phyloP scores from a whole-genome alignment of 2,888 invertebrate species.

The Yponomeuta plumbellus region DNA sequence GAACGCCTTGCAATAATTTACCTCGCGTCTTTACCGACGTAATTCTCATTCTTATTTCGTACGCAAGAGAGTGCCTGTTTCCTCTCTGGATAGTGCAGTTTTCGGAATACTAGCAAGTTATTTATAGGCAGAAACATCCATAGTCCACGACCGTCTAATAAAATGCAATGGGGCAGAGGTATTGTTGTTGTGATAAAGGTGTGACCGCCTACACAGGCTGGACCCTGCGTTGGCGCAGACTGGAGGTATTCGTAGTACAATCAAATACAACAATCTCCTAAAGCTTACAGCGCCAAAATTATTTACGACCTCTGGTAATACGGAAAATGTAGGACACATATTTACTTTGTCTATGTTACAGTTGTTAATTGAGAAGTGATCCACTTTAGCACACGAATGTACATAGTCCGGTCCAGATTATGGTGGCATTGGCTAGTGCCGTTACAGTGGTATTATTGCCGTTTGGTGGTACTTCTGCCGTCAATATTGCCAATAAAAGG shows the following conservation, averaged over 20 bases:
- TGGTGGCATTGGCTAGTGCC: background rate
- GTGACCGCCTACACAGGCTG: constrained; percentile 60
- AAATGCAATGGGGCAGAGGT: constrained; percentile 48
- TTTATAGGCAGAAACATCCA: background rate
- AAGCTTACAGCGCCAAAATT: background rate
- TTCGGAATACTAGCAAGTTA: constrained; percentile 3
- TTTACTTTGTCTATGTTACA: too few relatives aligned
- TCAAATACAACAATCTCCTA: background rate
- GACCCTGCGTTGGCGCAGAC: constrained; percentile 35
- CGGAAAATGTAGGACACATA: too few relatives aligned
- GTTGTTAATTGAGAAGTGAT: too few relatives aligned
- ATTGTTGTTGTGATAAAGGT: constrained; percentile 59
- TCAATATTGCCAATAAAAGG: background rate
- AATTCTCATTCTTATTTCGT: too few relatives aligned
- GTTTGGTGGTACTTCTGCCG: background rate
- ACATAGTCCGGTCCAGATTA: background rate
- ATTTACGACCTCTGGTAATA: too few relatives aligned
- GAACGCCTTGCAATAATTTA: constrained; percentile 1
- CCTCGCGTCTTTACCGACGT: background rate
- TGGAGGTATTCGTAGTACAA: background rate
- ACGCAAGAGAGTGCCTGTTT: background rate
- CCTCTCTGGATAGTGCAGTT: background rate
- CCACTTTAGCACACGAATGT: background rate
- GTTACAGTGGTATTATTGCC: constrained; percentile 16
- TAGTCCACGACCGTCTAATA: constrained; percentile 38